Conservation (phyloP, 2,888 invertebrate species). For the Allolobophora icterica region DNA sequence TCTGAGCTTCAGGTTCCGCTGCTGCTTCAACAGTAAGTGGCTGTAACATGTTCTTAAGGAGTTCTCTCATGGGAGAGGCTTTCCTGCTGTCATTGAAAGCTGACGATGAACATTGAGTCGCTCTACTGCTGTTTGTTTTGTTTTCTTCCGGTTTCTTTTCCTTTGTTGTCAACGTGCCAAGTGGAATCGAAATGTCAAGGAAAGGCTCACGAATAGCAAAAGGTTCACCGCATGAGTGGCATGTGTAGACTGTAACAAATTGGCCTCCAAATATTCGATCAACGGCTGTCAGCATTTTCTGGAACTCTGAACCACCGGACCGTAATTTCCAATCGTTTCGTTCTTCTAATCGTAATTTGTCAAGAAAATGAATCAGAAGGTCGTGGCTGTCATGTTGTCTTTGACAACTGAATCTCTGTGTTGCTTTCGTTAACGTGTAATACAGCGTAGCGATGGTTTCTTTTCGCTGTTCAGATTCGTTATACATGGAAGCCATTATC, state of each 20-base stretch:
- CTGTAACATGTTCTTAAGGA: not conserved
- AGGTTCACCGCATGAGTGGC: not conserved
- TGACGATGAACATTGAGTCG: no score
- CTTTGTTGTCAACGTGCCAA: not conserved
- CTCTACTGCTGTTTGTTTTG: not conserved
- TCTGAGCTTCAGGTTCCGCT: not conserved
- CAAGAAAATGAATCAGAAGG: not conserved
- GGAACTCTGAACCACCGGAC: not conserved
- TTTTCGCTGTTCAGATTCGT: not conserved
- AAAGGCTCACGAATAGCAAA: not conserved
- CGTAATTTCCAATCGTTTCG: not conserved
- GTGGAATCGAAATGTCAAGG: not conserved
- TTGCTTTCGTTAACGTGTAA: not conserved
- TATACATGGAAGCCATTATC: not conserved
- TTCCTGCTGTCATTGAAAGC: not conserved
- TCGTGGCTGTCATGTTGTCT: constrained; percentile 4
- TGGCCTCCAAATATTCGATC: not conserved
- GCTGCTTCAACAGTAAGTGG: not conserved
- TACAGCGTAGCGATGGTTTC: not conserved
- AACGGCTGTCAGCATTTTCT: not conserved
- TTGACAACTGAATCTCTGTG: not conserved
- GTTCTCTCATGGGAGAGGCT: not conserved
- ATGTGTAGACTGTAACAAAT: not conserved
- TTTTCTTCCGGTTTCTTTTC: not conserved
- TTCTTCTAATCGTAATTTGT: not conserved